These are phyloP conservation scores for Gallinago undulata DNA, from an alignment of 2,113 vertebrate genomes.

Conservation along the genomic window DNA sequence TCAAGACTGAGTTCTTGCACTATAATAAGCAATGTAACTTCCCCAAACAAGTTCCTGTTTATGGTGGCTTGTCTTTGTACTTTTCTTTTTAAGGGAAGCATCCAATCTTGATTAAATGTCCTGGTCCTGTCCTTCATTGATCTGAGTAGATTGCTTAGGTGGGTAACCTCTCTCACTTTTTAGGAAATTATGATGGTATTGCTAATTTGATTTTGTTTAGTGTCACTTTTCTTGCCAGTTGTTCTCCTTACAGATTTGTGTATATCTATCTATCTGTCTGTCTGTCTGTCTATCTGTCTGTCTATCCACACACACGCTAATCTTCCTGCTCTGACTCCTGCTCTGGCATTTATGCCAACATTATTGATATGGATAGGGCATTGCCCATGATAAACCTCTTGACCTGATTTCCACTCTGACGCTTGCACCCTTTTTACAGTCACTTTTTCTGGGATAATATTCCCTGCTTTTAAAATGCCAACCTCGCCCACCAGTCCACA, in stretches of 20 bases:
- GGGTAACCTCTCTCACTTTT: background rate
- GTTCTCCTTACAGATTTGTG: background rate
- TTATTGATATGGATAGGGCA: background rate
- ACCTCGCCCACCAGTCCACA: rapidly evolving
- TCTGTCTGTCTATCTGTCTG: no score
- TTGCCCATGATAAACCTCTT: background rate
- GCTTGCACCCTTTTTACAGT: background rate
- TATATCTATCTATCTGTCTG: no score
- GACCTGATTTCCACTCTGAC: background rate
- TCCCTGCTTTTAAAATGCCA: background rate
- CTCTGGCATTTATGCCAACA: background rate
- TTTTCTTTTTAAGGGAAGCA: background rate
- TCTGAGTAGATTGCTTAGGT: background rate
- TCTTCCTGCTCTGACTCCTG: background rate
- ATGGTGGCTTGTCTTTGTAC: background rate
- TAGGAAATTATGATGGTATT: background rate
- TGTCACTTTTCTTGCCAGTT: background rate
- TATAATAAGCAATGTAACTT: background rate
- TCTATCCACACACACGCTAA: background rate
- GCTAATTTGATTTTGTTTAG: background rate
- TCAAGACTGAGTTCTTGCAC: background rate
- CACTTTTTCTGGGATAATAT: background rate
- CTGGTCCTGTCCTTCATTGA: background rate
- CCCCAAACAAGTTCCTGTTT: background rate
- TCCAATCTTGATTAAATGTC: background rate